phyloP scores from a whole-genome alignment of 2,888 invertebrate species.

The Agelastica alni region DNA sequence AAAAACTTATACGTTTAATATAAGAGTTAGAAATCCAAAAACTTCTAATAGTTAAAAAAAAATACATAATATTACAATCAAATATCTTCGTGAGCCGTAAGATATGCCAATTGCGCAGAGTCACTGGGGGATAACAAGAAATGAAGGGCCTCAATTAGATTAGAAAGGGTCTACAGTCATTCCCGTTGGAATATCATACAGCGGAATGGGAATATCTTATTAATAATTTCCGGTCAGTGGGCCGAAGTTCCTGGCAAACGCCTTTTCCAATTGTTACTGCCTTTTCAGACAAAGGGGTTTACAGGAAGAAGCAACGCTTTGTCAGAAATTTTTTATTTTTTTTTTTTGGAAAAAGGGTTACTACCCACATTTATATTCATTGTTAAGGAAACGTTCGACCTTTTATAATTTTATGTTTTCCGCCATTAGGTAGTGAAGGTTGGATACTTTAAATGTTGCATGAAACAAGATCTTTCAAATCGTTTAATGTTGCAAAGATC shows the following conservation, averaged over 20 bases:
- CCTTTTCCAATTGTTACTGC: conserved; percentile 20
- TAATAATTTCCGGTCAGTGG: conserved; percentile 24
- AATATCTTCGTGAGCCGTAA: conserved; percentile 10
- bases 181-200: conserved; percentile 21
- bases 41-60: too few species aligned
- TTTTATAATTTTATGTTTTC: conserved; percentile 6
- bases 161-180: conserved; percentile 19
- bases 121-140: conserved; percentile 22
- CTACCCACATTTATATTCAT: conserved; percentile 9
- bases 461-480: too few species aligned
- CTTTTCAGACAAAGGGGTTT: conserved; percentile 17
- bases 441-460: too few species aligned
- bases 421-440: too few species aligned
- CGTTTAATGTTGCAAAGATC: too few species aligned
- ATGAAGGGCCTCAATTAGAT: conserved; percentile 22
- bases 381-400: conserved; percentile 7
- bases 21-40: too few species aligned
- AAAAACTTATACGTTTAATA: too few species aligned
- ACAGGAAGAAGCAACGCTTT: conserved; percentile 4
- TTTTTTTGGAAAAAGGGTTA: conserved; percentile 12
- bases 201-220: conserved; percentile 23
- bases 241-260: conserved; percentile 17
- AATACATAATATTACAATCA: neutral
- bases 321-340: conserved; percentile 8
- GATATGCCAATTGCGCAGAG: conserved; percentile 10